These are phyloP conservation scores for Phainopepla nitens DNA, from an alignment of 2,113 vertebrate genomes.

Conservation along the genomic window DNA sequence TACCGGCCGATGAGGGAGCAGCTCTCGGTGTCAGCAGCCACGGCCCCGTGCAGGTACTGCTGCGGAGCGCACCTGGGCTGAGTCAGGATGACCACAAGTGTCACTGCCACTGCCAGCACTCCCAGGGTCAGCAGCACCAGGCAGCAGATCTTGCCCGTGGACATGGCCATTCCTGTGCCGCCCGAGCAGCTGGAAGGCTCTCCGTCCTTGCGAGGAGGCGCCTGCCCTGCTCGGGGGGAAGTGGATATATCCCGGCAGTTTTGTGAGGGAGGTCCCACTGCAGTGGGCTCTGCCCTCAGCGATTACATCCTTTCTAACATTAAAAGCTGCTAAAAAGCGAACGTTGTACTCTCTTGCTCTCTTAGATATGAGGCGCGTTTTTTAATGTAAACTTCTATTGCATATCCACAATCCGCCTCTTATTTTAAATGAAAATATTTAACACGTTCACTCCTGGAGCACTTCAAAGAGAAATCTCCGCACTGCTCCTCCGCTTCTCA, in stretches of 20 bases:
- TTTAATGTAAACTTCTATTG: background rate
- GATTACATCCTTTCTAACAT: background rate
- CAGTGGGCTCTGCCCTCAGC: background rate
- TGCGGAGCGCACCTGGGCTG: background rate
- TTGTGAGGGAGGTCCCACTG: background rate
- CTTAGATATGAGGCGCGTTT: background rate
- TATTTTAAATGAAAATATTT: background rate
- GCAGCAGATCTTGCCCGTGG: background rate
- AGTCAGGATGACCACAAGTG: background rate
- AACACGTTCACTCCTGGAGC: conserved; percentile 2
- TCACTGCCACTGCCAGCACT: background rate
- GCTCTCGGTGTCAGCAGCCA: conserved; percentile 78
- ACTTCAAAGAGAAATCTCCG: background rate
- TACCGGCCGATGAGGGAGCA: conserved; percentile 83
- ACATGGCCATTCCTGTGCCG: background rate
- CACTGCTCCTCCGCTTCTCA: background rate
- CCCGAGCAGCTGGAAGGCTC: background rate
- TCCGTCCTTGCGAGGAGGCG: background rate
- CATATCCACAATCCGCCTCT: background rate
- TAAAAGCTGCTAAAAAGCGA: background rate
- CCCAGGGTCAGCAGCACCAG: conserved; percentile 14
- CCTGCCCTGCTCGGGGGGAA: background rate
- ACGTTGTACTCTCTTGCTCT: accelerated
- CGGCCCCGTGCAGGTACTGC: conserved; percentile 69
- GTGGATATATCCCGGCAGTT: background rate